These are phyloP conservation scores for Gobius niger DNA, from an alignment of 2,113 vertebrate species.

Conservation along the genomic window DNA sequence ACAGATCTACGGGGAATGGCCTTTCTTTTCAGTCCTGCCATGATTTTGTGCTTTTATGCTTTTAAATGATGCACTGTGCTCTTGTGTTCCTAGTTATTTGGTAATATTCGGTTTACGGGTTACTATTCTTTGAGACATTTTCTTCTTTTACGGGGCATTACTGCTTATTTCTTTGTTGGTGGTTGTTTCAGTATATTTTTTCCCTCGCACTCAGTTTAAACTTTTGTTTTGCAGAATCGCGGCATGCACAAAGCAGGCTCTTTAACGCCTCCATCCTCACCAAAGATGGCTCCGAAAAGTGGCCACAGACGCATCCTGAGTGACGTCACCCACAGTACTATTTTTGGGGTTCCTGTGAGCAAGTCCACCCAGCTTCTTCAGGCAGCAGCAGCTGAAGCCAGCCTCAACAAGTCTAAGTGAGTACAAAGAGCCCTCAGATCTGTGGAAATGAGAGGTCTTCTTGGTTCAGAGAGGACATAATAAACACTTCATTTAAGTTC, in stretches of 20 bases:
- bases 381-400: slow-evolving; percentile 93
- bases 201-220: not conserved
- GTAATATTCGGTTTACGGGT: not conserved
- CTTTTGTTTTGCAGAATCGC: slow-evolving; percentile 35
- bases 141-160: slow-evolving; percentile 13
- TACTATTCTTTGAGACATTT: not conserved
- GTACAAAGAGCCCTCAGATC: slow-evolving; percentile 60
- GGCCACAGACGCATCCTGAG: slow-evolving; percentile 95
- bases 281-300: slow-evolving; percentile 87
- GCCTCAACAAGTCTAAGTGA: slow-evolving; percentile 98
- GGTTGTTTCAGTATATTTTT: not conserved
- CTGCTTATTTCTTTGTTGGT: slow-evolving; percentile 8
- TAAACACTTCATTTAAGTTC: slow-evolving; percentile 57
- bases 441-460: slow-evolving; percentile 24
- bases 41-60: slow-evolving; percentile 4
- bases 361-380: slow-evolving; percentile 96
- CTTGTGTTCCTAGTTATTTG: not conserved
- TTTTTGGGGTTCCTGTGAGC: slow-evolving; percentile 96
- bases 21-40: not conserved
- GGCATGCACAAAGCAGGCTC: slow-evolving; percentile 84
- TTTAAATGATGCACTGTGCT: not conserved
- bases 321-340: slow-evolving; percentile 94
- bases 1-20: not conserved
- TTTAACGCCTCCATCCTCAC: slow-evolving; percentile 94
- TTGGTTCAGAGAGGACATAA: slow-evolving; percentile 36